Conservation (phyloP, 1,140 invertebrate species). For the Aleiodes sp. region DNA sequence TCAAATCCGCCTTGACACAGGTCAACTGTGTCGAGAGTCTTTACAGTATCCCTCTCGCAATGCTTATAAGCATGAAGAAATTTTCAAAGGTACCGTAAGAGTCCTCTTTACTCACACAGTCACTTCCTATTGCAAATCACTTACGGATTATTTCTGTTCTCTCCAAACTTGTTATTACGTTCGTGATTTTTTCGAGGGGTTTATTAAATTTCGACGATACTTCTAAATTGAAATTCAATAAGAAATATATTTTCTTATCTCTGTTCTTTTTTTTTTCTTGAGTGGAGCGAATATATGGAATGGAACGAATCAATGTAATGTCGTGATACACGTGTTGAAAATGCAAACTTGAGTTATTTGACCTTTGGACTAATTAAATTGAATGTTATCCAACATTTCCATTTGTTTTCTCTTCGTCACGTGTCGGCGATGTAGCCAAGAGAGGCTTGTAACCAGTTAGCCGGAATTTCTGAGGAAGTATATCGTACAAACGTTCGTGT, state of each 20-base stretch:
- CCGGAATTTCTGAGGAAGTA: slow-evolving; percentile 22
- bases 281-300: no score
- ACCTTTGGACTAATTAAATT: not conserved
- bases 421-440: not conserved
- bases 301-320: no score
- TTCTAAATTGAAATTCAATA: no score
- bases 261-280: no score
- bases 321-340: no score
- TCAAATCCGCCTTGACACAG: slow-evolving; percentile 34
- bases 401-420: not conserved
- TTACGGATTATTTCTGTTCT: not conserved
- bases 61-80: not conserved
- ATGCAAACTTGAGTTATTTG: no score
- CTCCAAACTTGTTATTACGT: not conserved
- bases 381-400: not conserved
- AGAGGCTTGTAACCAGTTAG: slow-evolving; percentile 22
- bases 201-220: no score
- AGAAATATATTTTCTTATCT: no score
- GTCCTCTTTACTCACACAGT: not conserved
- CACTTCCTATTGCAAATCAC: slow-evolving; percentile 18
- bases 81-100: slow-evolving; percentile 31
- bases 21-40: slow-evolving; percentile 30
- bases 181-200: no score
- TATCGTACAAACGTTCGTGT: slow-evolving; percentile 34
- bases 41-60: not conserved